Evolutionary conservation across 2,797 vertebrate genomes (phyloP).

Genomic region (Phalanger gymnotis): DNA sequence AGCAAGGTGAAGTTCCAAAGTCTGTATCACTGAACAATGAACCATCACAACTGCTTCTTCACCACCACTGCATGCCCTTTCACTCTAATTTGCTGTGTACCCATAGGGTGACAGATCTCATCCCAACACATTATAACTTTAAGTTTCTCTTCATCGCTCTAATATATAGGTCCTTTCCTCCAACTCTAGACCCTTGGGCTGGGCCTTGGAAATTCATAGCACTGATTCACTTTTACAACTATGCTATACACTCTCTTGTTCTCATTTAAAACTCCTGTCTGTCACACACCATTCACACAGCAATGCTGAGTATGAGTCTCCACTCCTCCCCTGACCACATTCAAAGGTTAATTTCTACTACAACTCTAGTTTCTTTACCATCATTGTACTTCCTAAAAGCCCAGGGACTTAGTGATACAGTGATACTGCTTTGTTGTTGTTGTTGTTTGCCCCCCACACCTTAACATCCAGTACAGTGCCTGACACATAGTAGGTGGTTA

Average conservation of each 20-base stretch:
- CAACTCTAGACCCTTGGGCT: background rate
- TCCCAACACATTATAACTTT: background rate
- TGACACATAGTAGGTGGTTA: background rate
- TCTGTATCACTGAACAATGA: background rate
- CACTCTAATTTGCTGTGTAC: background rate
- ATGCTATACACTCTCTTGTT: background rate
- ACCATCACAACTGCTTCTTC: background rate
- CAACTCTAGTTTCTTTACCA: background rate
- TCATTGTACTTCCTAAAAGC: background rate
- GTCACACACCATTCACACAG: background rate
- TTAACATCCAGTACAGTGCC: background rate
- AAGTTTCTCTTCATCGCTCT: background rate
- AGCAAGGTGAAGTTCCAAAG: background rate
- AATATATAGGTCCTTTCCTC: background rate
- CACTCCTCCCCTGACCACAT: background rate
- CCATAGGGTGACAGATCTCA: background rate
- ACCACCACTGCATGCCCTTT: background rate
- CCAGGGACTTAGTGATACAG: background rate
- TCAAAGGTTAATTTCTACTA: background rate
- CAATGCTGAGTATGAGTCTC: background rate
- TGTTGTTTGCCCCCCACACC: background rate
- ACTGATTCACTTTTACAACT: background rate
- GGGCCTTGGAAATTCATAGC: background rate
- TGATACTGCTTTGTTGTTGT: background rate
- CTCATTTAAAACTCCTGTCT: background rate